Conservation (phyloP, 2,888 invertebrate species). For the Candidula unifasciata region DNA sequence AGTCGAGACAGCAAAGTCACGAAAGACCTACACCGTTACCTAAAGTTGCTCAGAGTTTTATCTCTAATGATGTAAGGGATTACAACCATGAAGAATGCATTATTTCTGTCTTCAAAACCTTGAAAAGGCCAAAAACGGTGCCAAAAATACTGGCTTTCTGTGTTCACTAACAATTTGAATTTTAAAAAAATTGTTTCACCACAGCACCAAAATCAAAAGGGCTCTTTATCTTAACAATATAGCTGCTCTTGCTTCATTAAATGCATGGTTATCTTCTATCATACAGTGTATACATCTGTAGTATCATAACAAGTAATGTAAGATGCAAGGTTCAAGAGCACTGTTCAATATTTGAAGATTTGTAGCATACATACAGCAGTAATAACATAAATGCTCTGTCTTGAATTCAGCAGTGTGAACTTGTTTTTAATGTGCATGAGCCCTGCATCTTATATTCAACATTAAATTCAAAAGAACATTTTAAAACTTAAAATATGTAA, state of each 20-base stretch:
- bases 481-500: too few species aligned
- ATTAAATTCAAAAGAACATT: neutral
- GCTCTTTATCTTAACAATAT: slow-evolving; percentile 52
- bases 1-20: neutral
- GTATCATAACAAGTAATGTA: neutral
- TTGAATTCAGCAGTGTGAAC: neutral
- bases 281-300: neutral
- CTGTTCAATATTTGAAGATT: neutral
- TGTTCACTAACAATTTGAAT: slow-evolving; percentile 40
- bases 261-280: slow-evolving; percentile 45
- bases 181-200: slow-evolving; percentile 51
- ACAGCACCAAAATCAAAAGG: slow-evolving; percentile 55
- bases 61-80: slow-evolving; percentile 50
- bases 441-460: neutral
- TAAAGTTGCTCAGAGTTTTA: slow-evolving; percentile 49
- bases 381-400: too few species aligned
- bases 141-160: slow-evolving; percentile 20
- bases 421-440: neutral
- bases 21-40: slow-evolving; percentile 32
- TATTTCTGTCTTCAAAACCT: slow-evolving; percentile 14
- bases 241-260: slow-evolving; percentile 54
- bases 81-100: slow-evolving; percentile 48
- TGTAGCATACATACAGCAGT: too few species aligned
- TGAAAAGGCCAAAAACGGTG: slow-evolving; percentile 30
- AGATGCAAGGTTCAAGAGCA: neutral